phyloP scores from a whole-genome alignment of 2,113 vertebrate species.

The Zingel zingel region DNA sequence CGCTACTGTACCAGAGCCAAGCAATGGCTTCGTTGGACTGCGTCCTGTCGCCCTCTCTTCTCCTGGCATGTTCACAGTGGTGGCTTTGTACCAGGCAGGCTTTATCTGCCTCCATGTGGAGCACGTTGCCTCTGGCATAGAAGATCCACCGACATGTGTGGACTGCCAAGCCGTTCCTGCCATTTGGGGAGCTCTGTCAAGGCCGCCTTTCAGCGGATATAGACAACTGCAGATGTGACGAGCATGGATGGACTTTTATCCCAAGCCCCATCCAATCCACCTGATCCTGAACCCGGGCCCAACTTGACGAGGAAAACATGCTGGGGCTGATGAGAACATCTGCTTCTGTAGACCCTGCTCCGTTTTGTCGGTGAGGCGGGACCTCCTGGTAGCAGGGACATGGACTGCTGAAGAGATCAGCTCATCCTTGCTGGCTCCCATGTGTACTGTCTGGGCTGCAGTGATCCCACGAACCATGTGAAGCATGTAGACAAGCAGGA shows the following conservation, averaged over 20 bases:
- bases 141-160: constrained; percentile 26
- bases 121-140: constrained; percentile 51
- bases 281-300: constrained; percentile 47
- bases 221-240: constrained; percentile 62
- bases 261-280: neutral
- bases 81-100: constrained; percentile 50
- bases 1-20: constrained; percentile 24
- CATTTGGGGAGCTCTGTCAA: constrained; percentile 41
- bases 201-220: constrained; percentile 35
- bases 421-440: constrained; percentile 5
- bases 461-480: constrained; percentile 14
- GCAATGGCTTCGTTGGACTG: constrained; percentile 43
- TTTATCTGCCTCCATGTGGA: constrained; percentile 67
- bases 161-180: constrained; percentile 47
- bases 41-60: constrained; percentile 32
- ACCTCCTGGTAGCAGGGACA: constrained; percentile 17
- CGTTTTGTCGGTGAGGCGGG: constrained; percentile 11
- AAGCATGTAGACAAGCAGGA: neutral
- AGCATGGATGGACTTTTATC: constrained; percentile 14
- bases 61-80: constrained; percentile 62
- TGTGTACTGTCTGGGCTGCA: constrained; percentile 2
- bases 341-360: constrained; percentile 10
- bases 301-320: constrained; percentile 23
- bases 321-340: constrained; percentile 1
- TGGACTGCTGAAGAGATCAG: constrained; percentile 38